Percentiles rank a stretch among this genome's conserved stretches.
phyloP scores from a whole-genome alignment of 2,888 invertebrate species.

The Mythimna albipuncta region DNA sequence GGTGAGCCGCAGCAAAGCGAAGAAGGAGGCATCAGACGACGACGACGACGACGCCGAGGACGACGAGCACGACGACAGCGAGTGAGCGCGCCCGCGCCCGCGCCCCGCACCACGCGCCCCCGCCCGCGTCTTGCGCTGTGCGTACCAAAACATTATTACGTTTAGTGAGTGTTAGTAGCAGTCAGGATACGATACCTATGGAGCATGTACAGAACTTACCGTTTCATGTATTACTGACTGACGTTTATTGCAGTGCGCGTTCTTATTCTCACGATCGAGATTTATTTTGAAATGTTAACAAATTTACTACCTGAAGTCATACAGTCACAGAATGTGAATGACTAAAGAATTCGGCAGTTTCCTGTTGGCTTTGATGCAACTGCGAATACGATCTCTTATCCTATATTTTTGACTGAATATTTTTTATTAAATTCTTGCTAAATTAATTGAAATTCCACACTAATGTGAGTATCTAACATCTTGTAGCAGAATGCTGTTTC shows the following conservation, averaged over 20 bases:
- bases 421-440: conserved; percentile 1
- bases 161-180: conserved; percentile 47
- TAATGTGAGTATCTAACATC: not conserved
- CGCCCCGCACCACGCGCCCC: not conserved
- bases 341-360: not conserved
- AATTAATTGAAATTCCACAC: conserved; percentile 4
- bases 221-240: conserved; percentile 42
- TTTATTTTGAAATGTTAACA: conserved; percentile 16
- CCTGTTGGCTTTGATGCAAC: not conserved
- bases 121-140: conserved; percentile 10
- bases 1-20: conserved; percentile 63
- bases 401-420: conserved; percentile 24
- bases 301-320: conserved; percentile 1
- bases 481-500: not conserved
- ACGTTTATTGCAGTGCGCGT: conserved; percentile 33
- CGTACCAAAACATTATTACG: conserved; percentile 48
- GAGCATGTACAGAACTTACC: conserved; percentile 30
- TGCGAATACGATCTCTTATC: not conserved
- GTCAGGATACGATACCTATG: conserved; percentile 6
- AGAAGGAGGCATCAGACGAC: conserved; percentile 84
- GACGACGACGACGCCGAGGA: conserved; percentile 90
- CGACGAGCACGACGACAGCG: conserved; percentile 87
- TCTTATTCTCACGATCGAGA: conserved; percentile 3
- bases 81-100: conserved; percentile 59
- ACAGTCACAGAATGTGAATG: not conserved